A percentile compares a stretch with the other conserved stretches of the same genome.
phyloP scores from a whole-genome alignment of 2,797 vertebrate genomes.

The Poecilia picta region DNA sequence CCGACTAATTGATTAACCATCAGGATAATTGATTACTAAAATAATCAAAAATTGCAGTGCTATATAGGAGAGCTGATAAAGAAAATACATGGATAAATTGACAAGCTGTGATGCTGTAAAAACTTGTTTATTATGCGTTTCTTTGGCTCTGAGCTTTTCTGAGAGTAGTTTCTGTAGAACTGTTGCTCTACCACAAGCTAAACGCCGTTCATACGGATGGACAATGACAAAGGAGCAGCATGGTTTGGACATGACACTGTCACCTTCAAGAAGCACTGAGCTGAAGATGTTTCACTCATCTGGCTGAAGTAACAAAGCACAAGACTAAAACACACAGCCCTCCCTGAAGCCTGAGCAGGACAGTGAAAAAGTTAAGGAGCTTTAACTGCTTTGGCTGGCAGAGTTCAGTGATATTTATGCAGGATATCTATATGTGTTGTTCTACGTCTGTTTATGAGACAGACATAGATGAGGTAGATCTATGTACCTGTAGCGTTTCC shows the following conservation, averaged over 20 bases:
- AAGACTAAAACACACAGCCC: background rate
- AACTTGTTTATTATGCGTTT: background rate
- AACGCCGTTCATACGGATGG: background rate
- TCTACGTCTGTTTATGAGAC: background rate
- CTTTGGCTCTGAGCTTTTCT: background rate
- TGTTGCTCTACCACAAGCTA: background rate
- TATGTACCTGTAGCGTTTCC: constrained; percentile 50
- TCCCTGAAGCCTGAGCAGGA: background rate
- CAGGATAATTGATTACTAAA: too few relatives aligned
- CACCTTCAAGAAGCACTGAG: background rate
- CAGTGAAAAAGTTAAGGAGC: background rate
- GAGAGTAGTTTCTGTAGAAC: background rate
- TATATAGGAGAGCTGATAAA: background rate
- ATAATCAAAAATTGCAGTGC: too few relatives aligned
- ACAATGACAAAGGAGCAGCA: background rate
- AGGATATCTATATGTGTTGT: too few relatives aligned
- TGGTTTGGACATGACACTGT: background rate
- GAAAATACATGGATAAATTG: background rate
- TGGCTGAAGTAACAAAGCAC: background rate
- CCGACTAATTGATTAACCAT: too few relatives aligned
- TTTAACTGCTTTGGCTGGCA: background rate
- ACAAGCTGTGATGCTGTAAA: background rate
- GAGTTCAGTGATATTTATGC: background rate
- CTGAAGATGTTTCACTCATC: background rate
- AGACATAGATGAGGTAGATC: background rate